These are phyloP conservation scores for Sesamia inferens DNA, from an alignment of 2,888 invertebrate species.

Conservation along the genomic window DNA sequence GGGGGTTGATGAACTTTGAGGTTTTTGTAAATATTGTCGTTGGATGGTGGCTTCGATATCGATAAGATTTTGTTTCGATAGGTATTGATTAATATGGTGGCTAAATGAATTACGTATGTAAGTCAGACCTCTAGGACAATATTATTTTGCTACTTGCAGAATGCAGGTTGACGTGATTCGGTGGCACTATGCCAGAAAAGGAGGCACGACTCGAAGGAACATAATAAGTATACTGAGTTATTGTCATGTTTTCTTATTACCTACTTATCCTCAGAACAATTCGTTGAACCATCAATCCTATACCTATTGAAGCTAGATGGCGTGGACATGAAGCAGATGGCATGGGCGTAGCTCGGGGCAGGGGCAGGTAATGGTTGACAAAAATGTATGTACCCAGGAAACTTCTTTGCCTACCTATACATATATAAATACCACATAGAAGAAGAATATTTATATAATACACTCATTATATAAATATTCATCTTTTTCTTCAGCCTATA, in stretches of 20 bases:
- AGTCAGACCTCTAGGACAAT: neutral
- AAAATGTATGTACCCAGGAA: too few relatives aligned
- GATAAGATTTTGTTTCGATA: slow-evolving; percentile 30
- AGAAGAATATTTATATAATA: too few relatives aligned
- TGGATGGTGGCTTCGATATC: neutral
- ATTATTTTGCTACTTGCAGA: neutral
- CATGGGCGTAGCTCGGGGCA: too few relatives aligned
- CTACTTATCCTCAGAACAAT: neutral
- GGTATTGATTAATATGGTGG: neutral
- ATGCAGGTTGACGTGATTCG: slow-evolving; percentile 11
- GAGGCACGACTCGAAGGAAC: neutral
- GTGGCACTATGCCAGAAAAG: slow-evolving; percentile 16
- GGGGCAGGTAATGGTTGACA: too few relatives aligned
- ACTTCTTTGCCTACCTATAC: too few relatives aligned
- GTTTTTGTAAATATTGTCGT: slow-evolving; percentile 30
- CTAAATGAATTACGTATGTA: neutral
- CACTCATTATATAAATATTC: too few relatives aligned
- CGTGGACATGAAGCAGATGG: neutral
- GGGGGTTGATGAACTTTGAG: slow-evolving; percentile 66
- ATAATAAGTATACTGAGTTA: neutral
- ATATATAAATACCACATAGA: too few relatives aligned
- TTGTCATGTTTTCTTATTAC: neutral
- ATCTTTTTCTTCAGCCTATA: too few relatives aligned
- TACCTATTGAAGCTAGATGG: neutral
- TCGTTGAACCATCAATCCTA: neutral